Evolutionary conservation across 2,797 vertebrate species (phyloP).

Genomic region (Tadarida brasiliensis): DNA sequence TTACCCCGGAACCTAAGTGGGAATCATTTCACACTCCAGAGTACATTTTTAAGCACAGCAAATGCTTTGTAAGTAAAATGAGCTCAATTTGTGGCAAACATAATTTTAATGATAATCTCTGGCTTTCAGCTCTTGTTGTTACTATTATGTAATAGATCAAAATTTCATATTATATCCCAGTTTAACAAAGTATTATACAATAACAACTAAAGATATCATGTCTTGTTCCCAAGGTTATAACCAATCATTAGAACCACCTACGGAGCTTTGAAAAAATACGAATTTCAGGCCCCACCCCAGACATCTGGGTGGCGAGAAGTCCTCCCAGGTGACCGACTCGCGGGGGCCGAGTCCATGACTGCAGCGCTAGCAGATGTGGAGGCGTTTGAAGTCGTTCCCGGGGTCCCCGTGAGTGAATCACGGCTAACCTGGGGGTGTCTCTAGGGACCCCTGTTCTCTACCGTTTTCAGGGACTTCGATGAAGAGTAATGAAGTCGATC

Average conservation of each 20-base stretch:
- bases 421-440: neutral
- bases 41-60: constrained; percentile 69
- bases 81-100: constrained; percentile 42
- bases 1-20: constrained; percentile 78
- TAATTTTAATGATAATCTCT: constrained; percentile 30
- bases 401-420: neutral
- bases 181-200: constrained; percentile 29
- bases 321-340: neutral
- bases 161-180: neutral
- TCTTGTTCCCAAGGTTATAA: neutral
- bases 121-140: neutral
- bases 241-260: neutral
- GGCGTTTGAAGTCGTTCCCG: neutral
- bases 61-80: constrained; percentile 66
- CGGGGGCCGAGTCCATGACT: neutral
- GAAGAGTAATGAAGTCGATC: neutral
- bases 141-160: neutral
- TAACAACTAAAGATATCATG: neutral
- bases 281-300: neutral
- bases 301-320: neutral
- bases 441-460: neutral
- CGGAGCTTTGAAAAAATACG: neutral
- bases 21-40: constrained; percentile 67
- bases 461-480: neutral
- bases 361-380: neutral